Evolutionary conservation across 2,888 invertebrate species (phyloP).

Genomic region (Pediacus dermestoides): DNA sequence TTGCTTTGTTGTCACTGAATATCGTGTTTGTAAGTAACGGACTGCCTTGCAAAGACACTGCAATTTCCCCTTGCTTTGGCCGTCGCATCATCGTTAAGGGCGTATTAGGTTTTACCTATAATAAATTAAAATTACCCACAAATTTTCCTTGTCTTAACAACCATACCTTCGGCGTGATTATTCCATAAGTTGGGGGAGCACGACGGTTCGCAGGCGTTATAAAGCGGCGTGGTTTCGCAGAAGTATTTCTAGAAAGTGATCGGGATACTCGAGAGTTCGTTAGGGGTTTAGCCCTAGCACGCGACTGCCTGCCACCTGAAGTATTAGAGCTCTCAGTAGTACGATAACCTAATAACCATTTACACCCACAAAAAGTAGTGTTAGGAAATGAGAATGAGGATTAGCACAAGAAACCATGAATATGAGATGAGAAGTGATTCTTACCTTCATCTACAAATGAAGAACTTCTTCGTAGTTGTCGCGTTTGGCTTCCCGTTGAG

Average conservation of each 20-base stretch:
- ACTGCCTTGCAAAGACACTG: conserved; percentile 65
- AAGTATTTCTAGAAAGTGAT: conserved; percentile 29
- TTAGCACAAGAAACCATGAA: too few species aligned
- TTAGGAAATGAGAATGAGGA: too few species aligned
- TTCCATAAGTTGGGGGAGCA: conserved; percentile 25
- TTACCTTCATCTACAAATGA: too few species aligned
- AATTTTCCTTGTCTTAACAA: conserved; percentile 2
- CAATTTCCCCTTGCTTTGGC: conserved; percentile 63
- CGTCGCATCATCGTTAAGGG: conserved; percentile 60
- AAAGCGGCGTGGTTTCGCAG: conserved; percentile 10
- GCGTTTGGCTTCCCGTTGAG: too few species aligned
- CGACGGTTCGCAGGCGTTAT: conserved; percentile 27
- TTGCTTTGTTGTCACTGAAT: conserved; percentile 55
- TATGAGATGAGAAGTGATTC: too few species aligned
- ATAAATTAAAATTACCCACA: conserved; percentile 8
- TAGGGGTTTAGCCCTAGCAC: conserved; percentile 3
- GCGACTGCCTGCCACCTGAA: conserved; percentile 26
- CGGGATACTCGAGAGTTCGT: conserved; percentile 24
- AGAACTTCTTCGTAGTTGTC: too few species aligned
- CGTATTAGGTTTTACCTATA: conserved; percentile 57
- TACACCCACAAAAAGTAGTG: too few species aligned
- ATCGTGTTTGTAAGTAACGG: conserved; percentile 60
- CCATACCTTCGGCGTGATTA: conserved; percentile 42
- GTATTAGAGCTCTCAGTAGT: conserved; percentile 37
- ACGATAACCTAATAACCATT: conserved; percentile 39